phyloP scores from a whole-genome alignment of 1,140 invertebrate species.

The Marisa cornuarietis region DNA sequence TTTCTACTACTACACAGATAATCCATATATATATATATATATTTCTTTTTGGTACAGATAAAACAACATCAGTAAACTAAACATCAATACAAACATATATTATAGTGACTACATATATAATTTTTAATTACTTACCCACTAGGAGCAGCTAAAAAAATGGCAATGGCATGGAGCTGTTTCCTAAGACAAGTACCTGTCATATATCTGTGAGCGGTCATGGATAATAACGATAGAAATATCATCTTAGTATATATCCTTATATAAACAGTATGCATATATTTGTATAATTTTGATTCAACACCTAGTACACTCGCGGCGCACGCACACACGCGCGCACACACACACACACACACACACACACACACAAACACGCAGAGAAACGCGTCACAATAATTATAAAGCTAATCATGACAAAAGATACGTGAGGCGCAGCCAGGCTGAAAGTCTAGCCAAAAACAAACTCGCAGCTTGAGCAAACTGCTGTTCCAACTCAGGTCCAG shows the following conservation, averaged over 20 bases:
- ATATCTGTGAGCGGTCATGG: slow-evolving; percentile 45
- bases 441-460: slow-evolving; percentile 64
- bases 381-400: no score
- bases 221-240: background rate
- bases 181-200: slow-evolving; percentile 63
- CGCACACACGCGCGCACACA: background rate
- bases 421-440: slow-evolving; percentile 65
- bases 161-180: slow-evolving; percentile 60
- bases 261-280: background rate
- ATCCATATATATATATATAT: no score
- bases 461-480: slow-evolving; percentile 66
- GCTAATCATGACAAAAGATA: slow-evolving; percentile 51
- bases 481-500: slow-evolving; percentile 64
- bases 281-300: background rate
- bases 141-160: slow-evolving; percentile 65
- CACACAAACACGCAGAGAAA: no score
- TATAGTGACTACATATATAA: background rate
- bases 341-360: background rate
- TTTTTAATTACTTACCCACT: slow-evolving; percentile 67
- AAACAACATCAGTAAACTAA: no score
- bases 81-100: no score
- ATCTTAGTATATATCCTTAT: background rate
- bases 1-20: no score
- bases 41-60: no score
- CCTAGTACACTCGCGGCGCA: background rate